Evolutionary conservation across 2,888 invertebrate species (phyloP).

Genomic region (Chaetoderma sp.): DNA sequence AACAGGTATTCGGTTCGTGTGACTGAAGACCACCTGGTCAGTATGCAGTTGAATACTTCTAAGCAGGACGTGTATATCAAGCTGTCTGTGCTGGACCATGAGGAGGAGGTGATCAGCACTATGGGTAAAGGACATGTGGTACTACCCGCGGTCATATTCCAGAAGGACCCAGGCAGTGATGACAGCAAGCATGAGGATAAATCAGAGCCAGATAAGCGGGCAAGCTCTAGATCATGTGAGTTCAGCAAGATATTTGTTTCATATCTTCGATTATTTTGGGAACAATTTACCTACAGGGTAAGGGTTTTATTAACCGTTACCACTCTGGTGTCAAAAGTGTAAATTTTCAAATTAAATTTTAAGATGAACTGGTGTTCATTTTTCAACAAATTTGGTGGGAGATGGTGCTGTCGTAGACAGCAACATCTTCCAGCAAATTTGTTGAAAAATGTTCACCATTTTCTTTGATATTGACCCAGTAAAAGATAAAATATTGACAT

Average conservation of each 20-base stretch:
- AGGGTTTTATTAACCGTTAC: not conserved
- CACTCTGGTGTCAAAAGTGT: too few species aligned
- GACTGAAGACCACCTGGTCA: slow-evolving; percentile 63
- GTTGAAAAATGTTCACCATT: too few species aligned
- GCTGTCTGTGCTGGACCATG: slow-evolving; percentile 62
- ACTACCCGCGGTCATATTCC: slow-evolving; percentile 66
- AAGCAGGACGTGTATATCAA: slow-evolving; percentile 66
- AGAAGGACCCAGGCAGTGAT: slow-evolving; percentile 51
- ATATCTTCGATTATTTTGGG: too few species aligned
- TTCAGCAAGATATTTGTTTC: slow-evolving; percentile 19
- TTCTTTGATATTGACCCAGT: too few species aligned
- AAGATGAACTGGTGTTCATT: too few species aligned
- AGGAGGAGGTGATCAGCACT: slow-evolving; percentile 59
- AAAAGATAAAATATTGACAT: too few species aligned
- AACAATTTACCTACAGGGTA: too few species aligned
- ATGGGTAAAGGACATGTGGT: slow-evolving; percentile 65
- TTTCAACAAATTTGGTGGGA: too few species aligned
- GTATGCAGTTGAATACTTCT: slow-evolving; percentile 66
- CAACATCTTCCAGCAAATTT: too few species aligned
- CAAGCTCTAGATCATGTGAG: slow-evolving; percentile 64
- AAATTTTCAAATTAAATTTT: too few species aligned
- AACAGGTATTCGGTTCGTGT: slow-evolving; percentile 67
- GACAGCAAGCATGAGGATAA: too few species aligned
- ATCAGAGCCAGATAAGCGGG: slow-evolving; percentile 36
- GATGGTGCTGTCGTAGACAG: too few species aligned